Base-by-base conservation (phyloP, 1,140 invertebrate species). In the Heliothis virescens region DNA sequence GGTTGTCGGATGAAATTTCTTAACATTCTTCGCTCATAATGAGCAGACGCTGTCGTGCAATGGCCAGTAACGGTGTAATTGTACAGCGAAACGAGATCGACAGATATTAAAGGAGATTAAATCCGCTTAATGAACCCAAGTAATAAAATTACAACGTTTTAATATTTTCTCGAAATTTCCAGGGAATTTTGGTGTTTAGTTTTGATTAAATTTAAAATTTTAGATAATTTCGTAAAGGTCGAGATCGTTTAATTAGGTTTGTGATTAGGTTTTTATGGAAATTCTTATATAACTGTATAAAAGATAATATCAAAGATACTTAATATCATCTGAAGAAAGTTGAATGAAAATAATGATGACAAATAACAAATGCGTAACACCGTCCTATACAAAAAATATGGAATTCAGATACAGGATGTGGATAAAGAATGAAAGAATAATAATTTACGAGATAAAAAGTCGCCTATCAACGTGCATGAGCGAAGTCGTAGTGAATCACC, bases 1-100 rank as follows among this genome's bases (percentile, higher is more conserved):
- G 93, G 90, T 91, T 93, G 88, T 91, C 90, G 90, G 91, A 93
- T 93, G 91, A 94, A 93, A 93, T 94, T 94, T 94, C 92, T 94
- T 93, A 94, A 92, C 89, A 91, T 91, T 94, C 91, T 92, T 91
- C 90, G 84, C 86, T 89, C 88, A 93, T 94, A 91, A 94, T 93
- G 90, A 92, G 90, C 87, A 86, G 85, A 89, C 87, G 84, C 88
- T 93, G 89, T 91, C 92, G 89, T 92, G 91, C 91, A 90, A 93
- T 91, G 89, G 89, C 85, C 92, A 89, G 89, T 93, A 94, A 94
- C 91, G 93, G 90, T 93, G 86, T 94, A 93, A 94, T 94, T 91
- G 90, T 92, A 88, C 87, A 88, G 82, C 86, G 83, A 89, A 93
- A 92, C 85, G 88, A 92, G 91, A 93, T 92, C 89, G 87, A 89